Evolutionary conservation across 2,888 invertebrate species (phyloP), one percentile per base, ranked within the genome.

Genomic region (Lydus trimaculatus): DNA sequence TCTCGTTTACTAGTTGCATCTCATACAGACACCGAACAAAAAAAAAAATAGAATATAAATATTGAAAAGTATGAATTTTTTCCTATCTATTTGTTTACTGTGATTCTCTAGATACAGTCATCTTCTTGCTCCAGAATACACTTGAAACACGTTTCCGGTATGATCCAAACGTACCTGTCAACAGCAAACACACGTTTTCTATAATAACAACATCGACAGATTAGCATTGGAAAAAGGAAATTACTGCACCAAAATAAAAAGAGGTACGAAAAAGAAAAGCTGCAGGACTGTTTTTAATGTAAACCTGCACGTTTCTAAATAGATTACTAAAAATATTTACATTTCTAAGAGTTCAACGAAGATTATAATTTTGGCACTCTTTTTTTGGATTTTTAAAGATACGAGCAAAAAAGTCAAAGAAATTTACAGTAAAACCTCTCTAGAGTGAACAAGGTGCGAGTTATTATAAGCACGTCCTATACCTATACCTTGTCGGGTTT

Each of bases 1-100:
- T 31, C 59, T 15, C 31, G 31, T 59, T 59, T 59, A 17, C 60
- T 33, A 60, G 33, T 59, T n/a, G 28, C 13, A 59, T 36, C 33
- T 36, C 60, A 13, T 20, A 31, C 33, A 17, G 28, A 60, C 15
- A 31, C 31, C 4, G 13, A 28, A 58, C 23, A 25, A 25, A 43
- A 17, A 17, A 0, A 43, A 4, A n/a, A 43, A 43, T 3, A 17
- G 43, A 0, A 15, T 36, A 13, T 36, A 48, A 48, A 48, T 48
- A 48, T 48, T 48, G 48, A n/a, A 48, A 48, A 17, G 20, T 48
- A 3, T 48, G 20, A 43, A 15, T 36, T 43, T 43, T 48, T 48
- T 48, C n/a, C 9, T 48, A 48, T 20, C 9, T 8, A 20, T 20
- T 20, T 9, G 43, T 36, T 33, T 1, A 5, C 8, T 33, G 15